Conservation (phyloP, 2,888 invertebrate genomes). For the Orchesella flavescens region DNA sequence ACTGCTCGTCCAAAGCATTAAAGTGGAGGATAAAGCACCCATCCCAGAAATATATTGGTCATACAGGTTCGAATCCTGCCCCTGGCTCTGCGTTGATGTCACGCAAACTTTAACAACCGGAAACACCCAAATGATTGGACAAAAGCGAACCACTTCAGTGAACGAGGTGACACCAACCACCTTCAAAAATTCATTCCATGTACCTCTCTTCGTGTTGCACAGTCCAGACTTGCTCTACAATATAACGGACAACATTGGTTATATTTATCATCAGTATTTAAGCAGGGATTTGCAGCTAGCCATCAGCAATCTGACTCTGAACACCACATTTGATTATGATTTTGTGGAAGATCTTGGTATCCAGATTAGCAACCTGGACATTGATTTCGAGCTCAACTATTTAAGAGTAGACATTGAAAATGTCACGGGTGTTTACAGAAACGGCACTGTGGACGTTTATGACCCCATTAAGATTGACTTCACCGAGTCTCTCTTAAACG, state of each 20-base stretch:
- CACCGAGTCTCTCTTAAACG: too few relatives aligned
- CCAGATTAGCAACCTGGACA: too few relatives aligned
- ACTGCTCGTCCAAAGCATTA: not conserved
- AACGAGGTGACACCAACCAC: conserved; percentile 7
- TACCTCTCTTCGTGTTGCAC: conserved; percentile 11
- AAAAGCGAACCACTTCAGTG: not conserved
- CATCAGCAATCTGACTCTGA: too few relatives aligned
- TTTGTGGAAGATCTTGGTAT: too few relatives aligned
- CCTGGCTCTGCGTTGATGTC: not conserved
- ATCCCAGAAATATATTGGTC: not conserved
- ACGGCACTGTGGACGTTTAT: too few relatives aligned
- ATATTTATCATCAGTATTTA: too few relatives aligned
- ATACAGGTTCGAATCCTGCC: not conserved
- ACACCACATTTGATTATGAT: too few relatives aligned
- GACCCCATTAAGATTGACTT: too few relatives aligned
- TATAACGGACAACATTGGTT: conserved; percentile 82
- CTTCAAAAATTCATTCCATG: conserved; percentile 13
- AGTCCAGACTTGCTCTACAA: conserved; percentile 71
- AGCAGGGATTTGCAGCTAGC: conserved; percentile 74
- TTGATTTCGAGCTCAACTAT: too few relatives aligned
- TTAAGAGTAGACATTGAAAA: too few relatives aligned
- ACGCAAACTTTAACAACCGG: not conserved
- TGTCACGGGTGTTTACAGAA: too few relatives aligned
- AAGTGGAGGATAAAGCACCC: not conserved
- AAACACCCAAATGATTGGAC: not conserved